Evolutionary conservation across 1,140 invertebrate species (phyloP).

Genomic region (Trissolcus basalis): DNA sequence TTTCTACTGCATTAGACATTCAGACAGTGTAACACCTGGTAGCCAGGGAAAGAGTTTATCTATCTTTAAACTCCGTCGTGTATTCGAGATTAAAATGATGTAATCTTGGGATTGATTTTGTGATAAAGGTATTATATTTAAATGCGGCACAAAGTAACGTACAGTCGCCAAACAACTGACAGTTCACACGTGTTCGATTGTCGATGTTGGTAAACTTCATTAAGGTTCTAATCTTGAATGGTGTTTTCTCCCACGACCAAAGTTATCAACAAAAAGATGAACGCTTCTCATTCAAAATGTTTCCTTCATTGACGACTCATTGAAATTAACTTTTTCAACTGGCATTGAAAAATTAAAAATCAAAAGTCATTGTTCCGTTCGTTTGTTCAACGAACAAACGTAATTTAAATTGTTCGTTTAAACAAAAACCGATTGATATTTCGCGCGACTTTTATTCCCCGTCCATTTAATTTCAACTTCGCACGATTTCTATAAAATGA

Average conservation of each 20-base stretch:
- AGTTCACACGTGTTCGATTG: constrained; percentile 16
- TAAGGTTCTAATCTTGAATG: too few relatives aligned
- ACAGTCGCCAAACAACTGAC: not conserved
- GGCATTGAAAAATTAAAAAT: not conserved
- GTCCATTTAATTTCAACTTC: constrained; percentile 38
- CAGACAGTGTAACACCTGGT: constrained; percentile 66
- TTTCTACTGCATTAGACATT: constrained; percentile 67
- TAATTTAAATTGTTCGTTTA: too few relatives aligned
- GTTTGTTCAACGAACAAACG: too few relatives aligned
- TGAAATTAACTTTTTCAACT: too few relatives aligned
- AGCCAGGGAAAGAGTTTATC: constrained; percentile 18
- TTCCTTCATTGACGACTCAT: not conserved
- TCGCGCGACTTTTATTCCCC: too few relatives aligned
- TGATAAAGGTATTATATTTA: constrained; percentile 24
- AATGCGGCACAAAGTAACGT: too few relatives aligned
- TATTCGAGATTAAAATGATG: constrained; percentile 10
- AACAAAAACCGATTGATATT: constrained; percentile 35
- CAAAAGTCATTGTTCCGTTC: not conserved
- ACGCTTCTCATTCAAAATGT: too few relatives aligned
- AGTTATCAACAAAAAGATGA: too few relatives aligned
- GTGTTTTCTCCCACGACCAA: too few relatives aligned
- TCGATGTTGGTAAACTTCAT: too few relatives aligned
- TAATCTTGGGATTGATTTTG: constrained; percentile 15
- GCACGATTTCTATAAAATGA: constrained; percentile 55
- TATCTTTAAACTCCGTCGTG: not conserved